A percentile compares a stretch with the other conserved stretches of the same genome.
phyloP scores from a whole-genome alignment of 2,113 vertebrate species.

The Bettongia penicillata region DNA sequence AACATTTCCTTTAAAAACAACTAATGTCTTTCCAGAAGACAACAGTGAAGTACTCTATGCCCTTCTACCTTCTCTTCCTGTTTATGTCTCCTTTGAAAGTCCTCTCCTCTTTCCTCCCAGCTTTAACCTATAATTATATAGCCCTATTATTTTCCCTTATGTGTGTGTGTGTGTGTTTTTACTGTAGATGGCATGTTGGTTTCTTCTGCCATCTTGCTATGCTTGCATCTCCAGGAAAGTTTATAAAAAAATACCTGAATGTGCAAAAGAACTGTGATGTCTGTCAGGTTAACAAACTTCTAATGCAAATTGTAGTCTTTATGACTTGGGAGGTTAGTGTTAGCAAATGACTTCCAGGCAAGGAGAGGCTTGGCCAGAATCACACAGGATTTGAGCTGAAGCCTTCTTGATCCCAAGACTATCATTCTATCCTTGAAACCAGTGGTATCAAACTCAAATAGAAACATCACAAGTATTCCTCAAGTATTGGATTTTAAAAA shows the following conservation, averaged over 20 bases:
- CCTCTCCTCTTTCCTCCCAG: conserved; percentile 7
- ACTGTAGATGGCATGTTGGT: background rate
- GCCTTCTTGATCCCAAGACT: background rate
- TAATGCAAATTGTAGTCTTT: background rate
- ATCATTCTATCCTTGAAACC: background rate
- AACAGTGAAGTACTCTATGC: background rate
- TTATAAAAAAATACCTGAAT: background rate
- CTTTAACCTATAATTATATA: background rate
- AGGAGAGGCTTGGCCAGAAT: background rate
- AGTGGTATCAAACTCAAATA: background rate
- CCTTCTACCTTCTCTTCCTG: background rate
- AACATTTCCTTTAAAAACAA: conserved; percentile 7
- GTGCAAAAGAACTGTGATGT: background rate
- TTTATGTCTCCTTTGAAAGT: background rate
- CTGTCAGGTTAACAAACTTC: background rate
- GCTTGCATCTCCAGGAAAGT: background rate
- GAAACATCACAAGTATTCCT: background rate
- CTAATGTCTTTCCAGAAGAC: conserved; percentile 11
- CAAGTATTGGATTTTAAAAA: background rate
- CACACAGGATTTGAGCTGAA: background rate
- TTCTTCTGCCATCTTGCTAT: background rate
- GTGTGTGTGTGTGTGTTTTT: background rate
- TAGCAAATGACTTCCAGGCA: background rate
- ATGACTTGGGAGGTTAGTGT: background rate
- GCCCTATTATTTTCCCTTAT: background rate